A percentile compares a stretch with the other conserved stretches of the same genome.
phyloP scores from a whole-genome alignment of 2,113 vertebrate genomes.

The Camelus bactrianus region DNA sequence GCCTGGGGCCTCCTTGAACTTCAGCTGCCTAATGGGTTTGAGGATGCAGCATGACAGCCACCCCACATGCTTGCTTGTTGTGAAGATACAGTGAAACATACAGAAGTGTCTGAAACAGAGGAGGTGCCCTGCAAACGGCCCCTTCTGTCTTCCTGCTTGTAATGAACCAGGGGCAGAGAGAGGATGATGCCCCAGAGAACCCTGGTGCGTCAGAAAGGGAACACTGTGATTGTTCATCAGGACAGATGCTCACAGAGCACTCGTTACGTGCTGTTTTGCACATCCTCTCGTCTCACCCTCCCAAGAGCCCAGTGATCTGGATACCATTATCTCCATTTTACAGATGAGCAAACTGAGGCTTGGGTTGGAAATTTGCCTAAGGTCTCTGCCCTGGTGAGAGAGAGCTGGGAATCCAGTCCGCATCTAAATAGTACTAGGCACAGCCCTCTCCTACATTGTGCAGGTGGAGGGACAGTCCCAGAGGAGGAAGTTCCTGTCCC shows the following conservation, averaged over 20 bases:
- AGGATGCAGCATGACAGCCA: neutral
- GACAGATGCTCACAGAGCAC: rapidly evolving
- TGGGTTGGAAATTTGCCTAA: neutral
- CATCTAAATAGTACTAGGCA: no score
- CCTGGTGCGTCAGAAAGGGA: rapidly evolving
- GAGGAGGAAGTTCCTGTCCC: neutral
- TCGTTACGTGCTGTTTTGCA: rapidly evolving
- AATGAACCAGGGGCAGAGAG: neutral
- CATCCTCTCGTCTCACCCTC: neutral
- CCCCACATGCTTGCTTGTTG: rapidly evolving
- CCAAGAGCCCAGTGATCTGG: neutral
- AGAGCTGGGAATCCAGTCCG: neutral
- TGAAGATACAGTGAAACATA: neutral
- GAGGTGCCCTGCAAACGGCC: neutral
- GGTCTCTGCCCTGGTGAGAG: neutral
- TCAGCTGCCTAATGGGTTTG: neutral
- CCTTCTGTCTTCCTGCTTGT: neutral
- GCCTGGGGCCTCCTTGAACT: neutral
- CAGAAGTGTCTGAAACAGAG: neutral
- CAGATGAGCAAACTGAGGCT: neutral
- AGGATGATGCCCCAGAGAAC: neutral
- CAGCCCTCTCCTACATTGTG: neutral
- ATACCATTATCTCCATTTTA: neutral
- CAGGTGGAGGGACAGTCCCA: neutral
- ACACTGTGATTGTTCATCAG: rapidly evolving